These are phyloP conservation scores for Camptogramma bilineatum DNA, from an alignment of 2,888 invertebrate species.

Conservation along the genomic window DNA sequence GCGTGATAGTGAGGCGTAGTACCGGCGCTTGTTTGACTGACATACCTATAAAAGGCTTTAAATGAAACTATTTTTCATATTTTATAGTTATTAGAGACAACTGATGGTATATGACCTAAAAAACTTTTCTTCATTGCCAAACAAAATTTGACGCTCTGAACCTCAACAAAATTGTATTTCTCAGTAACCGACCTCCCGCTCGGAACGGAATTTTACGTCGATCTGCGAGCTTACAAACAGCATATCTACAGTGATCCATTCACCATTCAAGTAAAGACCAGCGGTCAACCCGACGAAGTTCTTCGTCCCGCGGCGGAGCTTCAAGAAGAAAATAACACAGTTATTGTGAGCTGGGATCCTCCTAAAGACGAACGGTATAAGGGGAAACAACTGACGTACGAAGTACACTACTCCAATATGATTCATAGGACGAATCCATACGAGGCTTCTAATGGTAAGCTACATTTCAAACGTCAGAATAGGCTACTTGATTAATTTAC, in stretches of 20 bases:
- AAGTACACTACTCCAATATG: conserved; percentile 88
- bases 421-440: conserved; percentile 61
- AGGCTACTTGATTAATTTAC: too few species aligned
- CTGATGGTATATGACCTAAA: too few species aligned
- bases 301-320: conserved; percentile 81
- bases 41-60: too few species aligned
- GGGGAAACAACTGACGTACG: conserved; percentile 83
- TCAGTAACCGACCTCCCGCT: conserved; percentile 84
- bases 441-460: conserved; percentile 85
- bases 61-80: too few species aligned
- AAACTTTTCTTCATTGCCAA: too few species aligned
- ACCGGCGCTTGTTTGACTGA: too few species aligned
- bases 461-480: not conserved
- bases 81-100: too few species aligned
- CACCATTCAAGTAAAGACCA: conserved; percentile 74
- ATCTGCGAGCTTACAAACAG: conserved; percentile 87
- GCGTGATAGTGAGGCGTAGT: too few species aligned
- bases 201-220: conserved; percentile 80
- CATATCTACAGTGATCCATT: conserved; percentile 83
- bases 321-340: conserved; percentile 85
- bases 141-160: not conserved
- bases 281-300: conserved; percentile 80
- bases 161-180: not conserved
- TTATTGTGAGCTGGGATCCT: conserved; percentile 88
- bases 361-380: conserved; percentile 84